Evolutionary conservation across 2,888 invertebrate genomes (phyloP), one percentile per base, ranked within the genome.

Genomic region (Julus scandinavius): DNA sequence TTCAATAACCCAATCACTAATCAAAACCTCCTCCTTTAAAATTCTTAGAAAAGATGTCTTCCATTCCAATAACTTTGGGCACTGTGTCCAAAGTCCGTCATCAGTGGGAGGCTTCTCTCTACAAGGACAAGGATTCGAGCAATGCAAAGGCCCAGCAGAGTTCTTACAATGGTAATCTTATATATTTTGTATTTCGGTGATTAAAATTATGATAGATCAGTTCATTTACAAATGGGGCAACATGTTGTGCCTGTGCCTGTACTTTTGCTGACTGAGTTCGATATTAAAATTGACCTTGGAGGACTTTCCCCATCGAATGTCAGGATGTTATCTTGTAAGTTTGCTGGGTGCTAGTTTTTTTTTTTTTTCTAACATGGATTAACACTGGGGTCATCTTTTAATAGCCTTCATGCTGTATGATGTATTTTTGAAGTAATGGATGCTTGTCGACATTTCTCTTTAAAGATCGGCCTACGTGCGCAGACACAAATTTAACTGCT

Each of bases 61-160:
- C 88, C n/a, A 45, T 88, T 20, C 88, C 88, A 85, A 88, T 88
- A 13, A 88, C 85, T 20, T 85, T 88, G 40, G 85, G 85, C 41
- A 58, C 58, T 29, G 88, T 88, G 40, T 49, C 86, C 45, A 84
- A 88, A 45, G 88, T 88, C 45, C 87, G 87, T n/a, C 58, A 63
- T 15, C 87, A 87, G 41, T 87, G 58, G 58, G 87, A 87, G 0
- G 40, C 63, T 58, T 5, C 58, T 63, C 41, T 63, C 17, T 72
- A 38, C 49, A 72, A 72, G 40, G 87, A 87, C 63, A 87, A 63
- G 72, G 87, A 87, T 38, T 15, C 20, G 38, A 41, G 45, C 80
- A 87, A 84, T 84, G 45, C 20, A 29, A 87, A 83, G 54, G 45
- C 72, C 45, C 50, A 85, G 38, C 85, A 85, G 85, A 58, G 85